Percentiles rank a stretch among this genome's conserved stretches.
Conservation (phyloP, 2,113 vertebrate species). For the Nestor notabilis region DNA sequence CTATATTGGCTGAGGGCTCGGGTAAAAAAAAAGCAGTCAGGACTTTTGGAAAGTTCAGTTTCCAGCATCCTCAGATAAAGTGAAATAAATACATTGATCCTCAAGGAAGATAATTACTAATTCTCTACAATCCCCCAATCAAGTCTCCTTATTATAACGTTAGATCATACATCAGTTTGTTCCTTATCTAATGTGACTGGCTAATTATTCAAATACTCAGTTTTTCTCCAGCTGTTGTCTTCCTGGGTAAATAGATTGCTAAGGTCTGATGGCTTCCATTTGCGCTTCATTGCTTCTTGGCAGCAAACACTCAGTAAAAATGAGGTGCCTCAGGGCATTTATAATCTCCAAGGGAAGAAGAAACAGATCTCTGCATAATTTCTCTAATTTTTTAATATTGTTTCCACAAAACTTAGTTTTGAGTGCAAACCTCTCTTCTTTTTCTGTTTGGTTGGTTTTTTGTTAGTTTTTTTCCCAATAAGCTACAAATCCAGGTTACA, state of each 20-base stretch:
- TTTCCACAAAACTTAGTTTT: not conserved
- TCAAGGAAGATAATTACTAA: conserved; percentile 47
- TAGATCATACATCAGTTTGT: conserved; percentile 19
- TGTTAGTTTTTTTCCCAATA: not conserved
- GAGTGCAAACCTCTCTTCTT: not conserved
- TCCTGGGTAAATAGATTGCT: conserved; percentile 67
- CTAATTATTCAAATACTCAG: conserved; percentile 68
- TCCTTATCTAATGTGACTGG: conserved; percentile 38
- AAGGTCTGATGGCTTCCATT: conserved; percentile 66
- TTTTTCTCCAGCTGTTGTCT: conserved; percentile 70
- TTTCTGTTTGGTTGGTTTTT: not conserved
- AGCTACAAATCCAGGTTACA: not conserved
- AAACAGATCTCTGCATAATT: conserved; percentile 44
- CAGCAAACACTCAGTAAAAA: conserved; percentile 60
- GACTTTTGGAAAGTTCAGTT: not conserved
- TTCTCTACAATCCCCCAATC: not conserved
- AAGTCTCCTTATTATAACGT: conserved; percentile 54
- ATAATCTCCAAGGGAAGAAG: conserved; percentile 50
- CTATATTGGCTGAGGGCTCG: not conserved
- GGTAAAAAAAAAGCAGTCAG: not conserved
- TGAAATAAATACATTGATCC: conserved; percentile 27
- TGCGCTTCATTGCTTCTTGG: conserved; percentile 74
- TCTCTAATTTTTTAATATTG: conserved; percentile 5
- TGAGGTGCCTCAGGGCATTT: conserved; percentile 44
- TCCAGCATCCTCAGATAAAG: not conserved